phyloP scores from a whole-genome alignment of 1,140 invertebrate genomes.

The Drosophila grimshawi region DNA sequence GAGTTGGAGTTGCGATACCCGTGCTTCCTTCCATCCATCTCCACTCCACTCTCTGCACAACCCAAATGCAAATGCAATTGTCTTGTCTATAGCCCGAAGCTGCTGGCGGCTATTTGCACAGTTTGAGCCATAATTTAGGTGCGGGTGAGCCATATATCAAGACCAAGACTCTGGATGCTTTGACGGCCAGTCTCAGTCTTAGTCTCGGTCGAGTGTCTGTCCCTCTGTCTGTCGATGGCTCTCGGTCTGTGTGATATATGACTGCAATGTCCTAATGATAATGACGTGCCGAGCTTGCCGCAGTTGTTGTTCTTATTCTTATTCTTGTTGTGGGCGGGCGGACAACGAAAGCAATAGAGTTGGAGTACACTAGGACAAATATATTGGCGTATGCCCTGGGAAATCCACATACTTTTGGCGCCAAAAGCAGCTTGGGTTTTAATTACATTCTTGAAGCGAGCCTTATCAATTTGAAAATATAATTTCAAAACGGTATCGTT shows the following conservation, averaged over 20 bases:
- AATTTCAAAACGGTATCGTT: no score
- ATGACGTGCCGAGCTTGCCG: constrained; percentile 56
- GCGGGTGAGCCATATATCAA: constrained; percentile 71
- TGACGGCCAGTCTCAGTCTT: constrained; percentile 20
- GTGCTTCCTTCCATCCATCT: neutral
- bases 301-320: neutral
- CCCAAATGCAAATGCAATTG: constrained; percentile 23
- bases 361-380: neutral
- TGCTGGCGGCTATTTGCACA: constrained; percentile 77
- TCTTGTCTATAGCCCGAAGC: constrained; percentile 68
- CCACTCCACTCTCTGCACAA: neutral
- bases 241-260: constrained; percentile 64
- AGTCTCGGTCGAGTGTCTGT: neutral
- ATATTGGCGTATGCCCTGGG: no score
- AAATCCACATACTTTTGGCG: no score
- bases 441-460: no score
- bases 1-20: neutral
- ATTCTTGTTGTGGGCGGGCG: constrained; percentile 31
- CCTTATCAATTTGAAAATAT: no score
- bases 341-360: neutral
- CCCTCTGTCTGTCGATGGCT: constrained; percentile 1
- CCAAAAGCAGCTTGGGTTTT: no score
- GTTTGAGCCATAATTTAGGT: constrained; percentile 69
- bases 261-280: constrained; percentile 68
- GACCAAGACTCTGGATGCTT: constrained; percentile 1